A percentile compares a stretch with the other conserved stretches of the same genome.
These are phyloP conservation scores for Delphinapterus leucas DNA, from an alignment of 2,113 vertebrate genomes.

Conservation along the genomic window DNA sequence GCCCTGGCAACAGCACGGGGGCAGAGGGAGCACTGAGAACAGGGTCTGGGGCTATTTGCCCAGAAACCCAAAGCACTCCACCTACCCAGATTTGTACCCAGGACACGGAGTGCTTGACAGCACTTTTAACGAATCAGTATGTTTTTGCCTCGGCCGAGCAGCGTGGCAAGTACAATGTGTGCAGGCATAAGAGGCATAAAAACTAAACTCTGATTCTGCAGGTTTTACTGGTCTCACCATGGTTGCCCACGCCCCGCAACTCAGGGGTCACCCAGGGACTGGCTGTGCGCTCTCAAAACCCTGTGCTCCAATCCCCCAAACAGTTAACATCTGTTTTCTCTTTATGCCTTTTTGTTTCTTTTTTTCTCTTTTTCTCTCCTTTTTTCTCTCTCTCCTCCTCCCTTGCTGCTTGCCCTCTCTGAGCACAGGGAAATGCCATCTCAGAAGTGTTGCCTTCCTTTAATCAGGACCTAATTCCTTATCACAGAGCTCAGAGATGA, in stretches of 20 bases:
- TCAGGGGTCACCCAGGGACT: conserved; percentile 52
- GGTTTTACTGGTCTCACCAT: conserved; percentile 62
- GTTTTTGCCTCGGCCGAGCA: not conserved
- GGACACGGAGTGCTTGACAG: not conserved
- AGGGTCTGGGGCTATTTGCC: not conserved
- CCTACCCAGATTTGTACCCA: not conserved
- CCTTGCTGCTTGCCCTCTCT: conserved; percentile 57
- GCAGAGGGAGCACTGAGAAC: too few species aligned
- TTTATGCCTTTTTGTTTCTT: not conserved
- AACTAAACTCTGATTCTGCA: conserved; percentile 32
- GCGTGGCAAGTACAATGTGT: conserved; percentile 31
- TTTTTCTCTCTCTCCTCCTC: not conserved
- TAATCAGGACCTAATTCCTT: conserved; percentile 73
- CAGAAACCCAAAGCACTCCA: not conserved
- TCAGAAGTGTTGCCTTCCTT: conserved; percentile 25
- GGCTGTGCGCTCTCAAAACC: not conserved
- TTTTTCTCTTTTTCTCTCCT: not conserved
- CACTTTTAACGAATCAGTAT: conserved; percentile 50
- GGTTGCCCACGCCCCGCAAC: not conserved
- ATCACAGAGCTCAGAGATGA: conserved; percentile 45
- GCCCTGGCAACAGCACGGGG: not conserved
- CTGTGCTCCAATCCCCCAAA: conserved; percentile 7
- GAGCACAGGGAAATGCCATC: conserved; percentile 51
- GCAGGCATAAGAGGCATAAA: conserved; percentile 51
- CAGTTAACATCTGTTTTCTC: conserved; percentile 1